phyloP scores from a whole-genome alignment of 2,113 vertebrate species.

The Phycodurus eques region DNA sequence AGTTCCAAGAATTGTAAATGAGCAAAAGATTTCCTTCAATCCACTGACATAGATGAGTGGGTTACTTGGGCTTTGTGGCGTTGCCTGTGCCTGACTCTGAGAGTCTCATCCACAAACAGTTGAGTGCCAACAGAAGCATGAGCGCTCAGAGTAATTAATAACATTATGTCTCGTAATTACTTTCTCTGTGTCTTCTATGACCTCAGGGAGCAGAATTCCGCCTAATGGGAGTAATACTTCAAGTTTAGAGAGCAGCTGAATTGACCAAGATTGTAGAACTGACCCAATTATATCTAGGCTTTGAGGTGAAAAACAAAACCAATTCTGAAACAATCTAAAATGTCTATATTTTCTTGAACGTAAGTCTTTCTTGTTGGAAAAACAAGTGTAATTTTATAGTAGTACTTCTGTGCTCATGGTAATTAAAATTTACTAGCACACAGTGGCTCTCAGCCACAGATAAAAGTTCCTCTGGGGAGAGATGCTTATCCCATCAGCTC shows the following conservation, averaged over 20 bases:
- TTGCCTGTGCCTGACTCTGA: slow-evolving; percentile 21
- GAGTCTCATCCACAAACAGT: slow-evolving; percentile 45
- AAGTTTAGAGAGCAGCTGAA: slow-evolving; percentile 50
- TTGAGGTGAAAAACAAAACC: slow-evolving; percentile 16
- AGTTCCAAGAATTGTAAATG: not conserved
- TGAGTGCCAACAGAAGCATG: slow-evolving; percentile 35
- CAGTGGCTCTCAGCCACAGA: slow-evolving; percentile 30
- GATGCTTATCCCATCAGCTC: slow-evolving; percentile 52
- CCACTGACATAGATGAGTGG: slow-evolving; percentile 39
- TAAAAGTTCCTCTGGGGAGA: slow-evolving; percentile 52
- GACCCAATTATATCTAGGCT: slow-evolving; percentile 53
- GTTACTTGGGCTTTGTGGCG: slow-evolving; percentile 29
- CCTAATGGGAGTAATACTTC: slow-evolving; percentile 60
- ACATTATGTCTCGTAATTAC: slow-evolving; percentile 74
- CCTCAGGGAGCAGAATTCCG: slow-evolving; percentile 52
- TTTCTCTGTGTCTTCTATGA: slow-evolving; percentile 55
- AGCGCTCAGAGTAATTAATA: slow-evolving; percentile 68
- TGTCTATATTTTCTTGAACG: not conserved
- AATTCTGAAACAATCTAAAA: not conserved
- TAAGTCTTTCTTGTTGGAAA: slow-evolving; percentile 7
- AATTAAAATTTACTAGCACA: slow-evolving; percentile 46
- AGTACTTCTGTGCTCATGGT: slow-evolving; percentile 12
- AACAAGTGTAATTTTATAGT: slow-evolving; percentile 32
- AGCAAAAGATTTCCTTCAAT: slow-evolving; percentile 23
- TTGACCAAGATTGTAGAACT: slow-evolving; percentile 41